These are phyloP conservation scores for Andrena dorsata DNA, from an alignment of 2,888 invertebrate genomes.

Conservation along the genomic window DNA sequence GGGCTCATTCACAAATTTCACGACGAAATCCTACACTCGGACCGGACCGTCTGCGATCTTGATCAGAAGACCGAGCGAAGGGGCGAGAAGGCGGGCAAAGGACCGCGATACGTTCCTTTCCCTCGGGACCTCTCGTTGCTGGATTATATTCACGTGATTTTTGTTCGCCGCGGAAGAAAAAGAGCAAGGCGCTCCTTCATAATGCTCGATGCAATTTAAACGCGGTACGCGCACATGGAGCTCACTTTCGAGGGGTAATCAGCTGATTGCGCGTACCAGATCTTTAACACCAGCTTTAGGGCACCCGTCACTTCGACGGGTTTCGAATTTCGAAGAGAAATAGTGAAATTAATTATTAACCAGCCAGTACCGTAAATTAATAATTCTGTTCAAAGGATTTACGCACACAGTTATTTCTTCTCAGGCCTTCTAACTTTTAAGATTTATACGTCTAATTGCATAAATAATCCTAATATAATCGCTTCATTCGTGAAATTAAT, in stretches of 20 bases:
- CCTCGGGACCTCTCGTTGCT: conserved; percentile 31
- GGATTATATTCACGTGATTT: conserved; percentile 42
- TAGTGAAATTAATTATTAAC: too few relatives aligned
- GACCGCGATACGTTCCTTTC: conserved; percentile 36
- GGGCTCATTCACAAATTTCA: conserved; percentile 74
- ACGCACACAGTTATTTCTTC: too few relatives aligned
- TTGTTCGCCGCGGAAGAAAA: neutral
- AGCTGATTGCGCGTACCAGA: conserved; percentile 44
- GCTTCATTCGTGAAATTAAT: too few relatives aligned
- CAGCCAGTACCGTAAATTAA: too few relatives aligned
- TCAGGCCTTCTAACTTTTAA: too few relatives aligned
- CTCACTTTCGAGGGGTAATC: conserved; percentile 42
- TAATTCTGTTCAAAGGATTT: too few relatives aligned
- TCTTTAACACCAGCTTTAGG: neutral
- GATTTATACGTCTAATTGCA: too few relatives aligned
- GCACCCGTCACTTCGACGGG: too few relatives aligned
- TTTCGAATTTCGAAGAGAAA: too few relatives aligned
- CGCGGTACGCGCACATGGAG: conserved; percentile 22
- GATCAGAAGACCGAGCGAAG: conserved; percentile 54
- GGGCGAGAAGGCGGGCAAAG: conserved; percentile 26
- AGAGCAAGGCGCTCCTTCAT: conserved; percentile 11
- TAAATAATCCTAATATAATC: too few relatives aligned
- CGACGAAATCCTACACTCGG: conserved; percentile 72
- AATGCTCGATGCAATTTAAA: conserved; percentile 45
- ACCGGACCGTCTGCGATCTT: conserved; percentile 70